phyloP scores from a whole-genome alignment of 2,113 vertebrate genomes.

The Odocoileus hemionus region DNA sequence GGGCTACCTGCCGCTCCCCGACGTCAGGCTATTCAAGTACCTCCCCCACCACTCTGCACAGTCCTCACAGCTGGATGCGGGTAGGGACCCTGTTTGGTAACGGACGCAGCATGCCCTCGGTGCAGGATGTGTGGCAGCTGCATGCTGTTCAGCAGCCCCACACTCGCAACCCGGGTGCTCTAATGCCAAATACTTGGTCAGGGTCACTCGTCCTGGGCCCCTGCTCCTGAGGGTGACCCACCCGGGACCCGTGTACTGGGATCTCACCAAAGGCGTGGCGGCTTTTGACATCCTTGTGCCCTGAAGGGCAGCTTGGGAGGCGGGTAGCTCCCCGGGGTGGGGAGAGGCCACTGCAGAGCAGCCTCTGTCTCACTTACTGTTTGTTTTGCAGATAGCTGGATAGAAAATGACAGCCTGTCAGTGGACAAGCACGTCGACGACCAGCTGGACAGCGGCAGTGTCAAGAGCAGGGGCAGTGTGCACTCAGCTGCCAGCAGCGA shows the following conservation, averaged over 20 bases:
- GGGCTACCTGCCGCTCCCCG: constrained; percentile 93
- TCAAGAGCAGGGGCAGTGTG: constrained; percentile 87
- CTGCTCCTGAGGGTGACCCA: not conserved
- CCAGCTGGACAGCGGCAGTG: constrained; percentile 88
- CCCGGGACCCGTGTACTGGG: not conserved
- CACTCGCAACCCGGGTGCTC: not conserved
- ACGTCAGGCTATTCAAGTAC: constrained; percentile 93
- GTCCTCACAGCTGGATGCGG: constrained; percentile 90
- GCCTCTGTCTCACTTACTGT: not conserved
- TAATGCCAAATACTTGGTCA: not conserved
- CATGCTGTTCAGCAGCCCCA: not conserved
- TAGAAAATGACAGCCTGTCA: constrained; percentile 94
- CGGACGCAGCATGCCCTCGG: not conserved
- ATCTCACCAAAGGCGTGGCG: not conserved
- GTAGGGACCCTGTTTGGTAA: constrained; percentile 77
- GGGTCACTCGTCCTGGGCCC: not conserved
- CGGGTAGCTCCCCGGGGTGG: not conserved
- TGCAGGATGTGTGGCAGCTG: rapidly evolving
- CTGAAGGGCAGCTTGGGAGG: not conserved
- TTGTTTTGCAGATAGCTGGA: constrained; percentile 88
- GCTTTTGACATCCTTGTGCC: not conserved
- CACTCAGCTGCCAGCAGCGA: constrained; percentile 83
- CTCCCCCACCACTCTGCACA: constrained; percentile 92
- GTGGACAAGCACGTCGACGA: constrained; percentile 92
- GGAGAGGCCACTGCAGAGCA: rapidly evolving